These are phyloP conservation scores for Neogobius melanostomus DNA, from an alignment of 2,113 vertebrate genomes.

Conservation along the genomic window DNA sequence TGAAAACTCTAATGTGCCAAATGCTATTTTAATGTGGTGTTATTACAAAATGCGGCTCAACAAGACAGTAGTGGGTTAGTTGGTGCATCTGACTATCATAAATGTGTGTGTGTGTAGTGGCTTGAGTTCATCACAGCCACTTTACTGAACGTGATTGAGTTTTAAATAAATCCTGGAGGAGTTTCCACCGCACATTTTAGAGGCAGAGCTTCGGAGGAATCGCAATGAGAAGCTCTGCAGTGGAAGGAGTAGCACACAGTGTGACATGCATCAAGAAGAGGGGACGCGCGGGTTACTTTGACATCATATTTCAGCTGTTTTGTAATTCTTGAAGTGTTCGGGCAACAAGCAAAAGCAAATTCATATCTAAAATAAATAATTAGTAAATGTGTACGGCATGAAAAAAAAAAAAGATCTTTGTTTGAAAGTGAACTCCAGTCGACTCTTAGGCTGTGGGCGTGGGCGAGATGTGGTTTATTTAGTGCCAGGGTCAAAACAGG, in stretches of 20 bases:
- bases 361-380: too few species aligned
- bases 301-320: too few species aligned
- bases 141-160: conserved; percentile 40
- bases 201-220: conserved; percentile 11
- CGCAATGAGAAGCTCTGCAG: conserved; percentile 39
- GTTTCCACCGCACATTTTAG: conserved; percentile 18
- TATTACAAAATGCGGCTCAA: too few species aligned
- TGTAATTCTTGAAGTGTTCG: too few species aligned
- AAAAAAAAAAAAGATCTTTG: conserved; percentile 23
- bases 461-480: conserved; percentile 25
- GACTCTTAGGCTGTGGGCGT: conserved; percentile 2
- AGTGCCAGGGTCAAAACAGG: conserved; percentile 20
- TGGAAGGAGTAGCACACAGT: too few species aligned
- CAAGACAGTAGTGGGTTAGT: conserved; percentile 19
- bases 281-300: too few species aligned
- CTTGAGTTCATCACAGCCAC: conserved; percentile 43
- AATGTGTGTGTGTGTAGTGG: conserved; percentile 9
- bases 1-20: too few species aligned
- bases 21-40: too few species aligned
- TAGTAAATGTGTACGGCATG: too few species aligned
- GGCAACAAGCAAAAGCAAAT: too few species aligned
- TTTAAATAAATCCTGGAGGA: conserved; percentile 54
- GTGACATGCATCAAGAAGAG: neutral
- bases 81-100: conserved; percentile 20
- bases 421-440: conserved; percentile 15